Conservation (phyloP, 37 sponge, comb jelly and placozoan species). For the Crambe crambe region DNA sequence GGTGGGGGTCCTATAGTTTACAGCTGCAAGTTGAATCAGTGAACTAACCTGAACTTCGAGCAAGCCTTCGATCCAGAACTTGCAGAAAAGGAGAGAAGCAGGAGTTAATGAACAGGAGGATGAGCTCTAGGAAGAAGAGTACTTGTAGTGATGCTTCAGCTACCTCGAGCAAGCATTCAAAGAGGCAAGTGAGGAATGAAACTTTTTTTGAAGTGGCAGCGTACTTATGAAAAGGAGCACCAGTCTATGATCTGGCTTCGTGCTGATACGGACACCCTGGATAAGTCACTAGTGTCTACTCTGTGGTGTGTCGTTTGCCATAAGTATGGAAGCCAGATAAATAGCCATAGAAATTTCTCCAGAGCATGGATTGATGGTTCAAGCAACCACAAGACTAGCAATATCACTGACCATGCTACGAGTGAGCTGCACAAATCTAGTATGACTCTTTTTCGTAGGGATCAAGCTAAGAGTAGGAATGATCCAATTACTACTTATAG, state of each 20-base stretch:
- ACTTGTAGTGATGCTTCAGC: background rate
- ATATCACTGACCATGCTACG: slow-evolving; percentile 57
- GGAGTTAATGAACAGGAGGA: background rate
- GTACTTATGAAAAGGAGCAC: slow-evolving; percentile 27
- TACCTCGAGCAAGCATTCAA: no score
- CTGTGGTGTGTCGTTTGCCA: slow-evolving; percentile 58
- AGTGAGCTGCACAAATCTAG: slow-evolving; percentile 58
- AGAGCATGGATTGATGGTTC: slow-evolving; percentile 61
- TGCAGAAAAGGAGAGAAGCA: background rate
- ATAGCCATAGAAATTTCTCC: slow-evolving; percentile 48
- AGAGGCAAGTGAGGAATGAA: slow-evolving; percentile 28
- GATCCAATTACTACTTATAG: slow-evolving; percentile 16
- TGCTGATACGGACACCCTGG: slow-evolving; percentile 15
- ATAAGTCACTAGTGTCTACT: slow-evolving; percentile 16
- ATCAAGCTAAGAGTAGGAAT: slow-evolving; percentile 30
- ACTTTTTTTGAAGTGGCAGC: slow-evolving; percentile 67
- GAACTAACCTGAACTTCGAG: no score
- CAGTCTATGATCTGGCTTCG: slow-evolving; percentile 47
- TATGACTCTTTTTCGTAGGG: slow-evolving; percentile 13
- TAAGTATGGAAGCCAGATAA: slow-evolving; percentile 37
- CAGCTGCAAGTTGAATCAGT: no score
- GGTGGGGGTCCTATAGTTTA: no score
- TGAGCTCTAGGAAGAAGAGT: background rate
- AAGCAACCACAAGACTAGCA: slow-evolving; percentile 65
- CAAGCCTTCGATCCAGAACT: background rate